A percentile compares a stretch with the other conserved stretches of the same genome.
Conservation (phyloP, 2,113 vertebrate genomes). For the Spea bombifrons region DNA sequence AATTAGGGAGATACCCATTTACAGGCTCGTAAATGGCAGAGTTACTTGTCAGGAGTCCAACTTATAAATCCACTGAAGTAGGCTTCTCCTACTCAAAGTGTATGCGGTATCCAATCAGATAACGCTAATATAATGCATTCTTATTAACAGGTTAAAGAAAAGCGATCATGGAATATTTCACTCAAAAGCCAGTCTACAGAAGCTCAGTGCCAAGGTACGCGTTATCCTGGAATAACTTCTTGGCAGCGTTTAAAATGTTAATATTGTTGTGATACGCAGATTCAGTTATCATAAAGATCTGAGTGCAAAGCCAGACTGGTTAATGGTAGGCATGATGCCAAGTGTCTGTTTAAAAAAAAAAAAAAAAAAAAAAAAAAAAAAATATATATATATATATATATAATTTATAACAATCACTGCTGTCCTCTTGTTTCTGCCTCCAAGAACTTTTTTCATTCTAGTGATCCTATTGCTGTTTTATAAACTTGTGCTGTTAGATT, state of each 20-base stretch:
- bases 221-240: constrained; percentile 3
- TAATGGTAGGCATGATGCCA: constrained; percentile 10
- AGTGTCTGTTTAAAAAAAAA: not conserved
- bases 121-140: not conserved
- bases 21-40: no score
- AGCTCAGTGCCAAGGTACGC: constrained; percentile 79
- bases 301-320: constrained; percentile 17
- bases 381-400: no score
- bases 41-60: no score
- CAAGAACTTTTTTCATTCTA: no score
- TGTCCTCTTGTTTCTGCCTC: not conserved
- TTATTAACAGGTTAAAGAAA: constrained; percentile 68
- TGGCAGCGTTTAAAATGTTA: constrained; percentile 28
- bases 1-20: no score
- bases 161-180: constrained; percentile 84
- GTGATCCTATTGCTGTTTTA: no score
- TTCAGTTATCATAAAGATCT: constrained; percentile 15
- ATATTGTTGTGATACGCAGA: constrained; percentile 1
- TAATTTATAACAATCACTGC: not conserved
- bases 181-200: constrained; percentile 78
- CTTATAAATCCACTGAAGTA: no score
- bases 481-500: no score
- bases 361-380: not conserved
- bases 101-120: not conserved
- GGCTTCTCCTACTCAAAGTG: no score